phyloP scores from a whole-genome alignment of 2,888 invertebrate species.

The Bellardia pandia region DNA sequence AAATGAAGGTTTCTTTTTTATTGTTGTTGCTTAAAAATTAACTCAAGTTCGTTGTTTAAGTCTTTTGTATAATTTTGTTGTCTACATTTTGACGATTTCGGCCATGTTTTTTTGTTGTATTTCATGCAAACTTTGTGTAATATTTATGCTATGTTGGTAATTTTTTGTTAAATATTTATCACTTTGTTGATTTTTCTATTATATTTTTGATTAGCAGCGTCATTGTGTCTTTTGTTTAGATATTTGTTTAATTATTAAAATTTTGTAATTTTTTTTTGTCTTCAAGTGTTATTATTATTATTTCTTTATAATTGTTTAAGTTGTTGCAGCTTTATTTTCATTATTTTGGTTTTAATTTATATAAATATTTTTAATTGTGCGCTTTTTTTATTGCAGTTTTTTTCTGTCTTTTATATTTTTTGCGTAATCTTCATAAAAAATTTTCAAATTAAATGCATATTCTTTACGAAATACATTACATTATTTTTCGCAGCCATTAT shows the following conservation, averaged over 20 bases:
- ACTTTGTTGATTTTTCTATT: conserved; percentile 10
- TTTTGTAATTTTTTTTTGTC: conserved; percentile 6
- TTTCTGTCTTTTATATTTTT: conserved; percentile 38
- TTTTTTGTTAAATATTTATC: conserved; percentile 24
- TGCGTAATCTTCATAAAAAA: conserved; percentile 71
- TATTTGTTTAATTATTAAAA: not conserved
- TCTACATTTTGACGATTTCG: not conserved
- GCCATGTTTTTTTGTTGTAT: conserved; percentile 65
- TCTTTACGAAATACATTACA: conserved; percentile 53
- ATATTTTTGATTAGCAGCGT: not conserved
- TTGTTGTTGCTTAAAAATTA: conserved; percentile 12
- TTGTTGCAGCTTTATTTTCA: not conserved
- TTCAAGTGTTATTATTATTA: not conserved
- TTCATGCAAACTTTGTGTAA: conserved; percentile 37
- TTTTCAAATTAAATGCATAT: conserved; percentile 65
- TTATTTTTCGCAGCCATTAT: conserved; percentile 70
- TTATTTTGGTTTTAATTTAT: not conserved
- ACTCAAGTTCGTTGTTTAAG: conserved; percentile 45
- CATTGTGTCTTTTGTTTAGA: not conserved
- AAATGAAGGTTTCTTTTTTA: conserved; percentile 52
- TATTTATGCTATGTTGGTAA: conserved; percentile 4
- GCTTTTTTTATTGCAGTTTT: conserved; percentile 41
- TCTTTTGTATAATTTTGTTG: conserved; percentile 33
- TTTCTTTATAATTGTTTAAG: conserved; percentile 21
- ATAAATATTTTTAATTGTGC: not conserved